Conservation (phyloP, 2,888 invertebrate genomes). For the Phalera bucephala region DNA sequence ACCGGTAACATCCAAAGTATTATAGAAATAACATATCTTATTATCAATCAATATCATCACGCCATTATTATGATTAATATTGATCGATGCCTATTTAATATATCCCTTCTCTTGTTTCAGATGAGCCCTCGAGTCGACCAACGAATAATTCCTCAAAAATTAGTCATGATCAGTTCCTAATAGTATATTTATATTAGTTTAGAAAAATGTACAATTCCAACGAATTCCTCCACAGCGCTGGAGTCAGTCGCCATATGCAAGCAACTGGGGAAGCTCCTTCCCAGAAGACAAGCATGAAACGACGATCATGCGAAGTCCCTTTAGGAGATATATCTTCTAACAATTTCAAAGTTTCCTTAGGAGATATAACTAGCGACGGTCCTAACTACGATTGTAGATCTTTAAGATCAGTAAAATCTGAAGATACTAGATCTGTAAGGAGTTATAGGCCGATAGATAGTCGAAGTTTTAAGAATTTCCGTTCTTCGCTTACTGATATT, state of each 20-base stretch:
- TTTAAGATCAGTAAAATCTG: constrained; percentile 63
- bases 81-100: too few species aligned
- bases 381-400: constrained; percentile 67
- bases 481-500: constrained; percentile 70
- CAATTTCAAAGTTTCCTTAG: constrained; percentile 75
- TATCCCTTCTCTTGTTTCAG: too few species aligned
- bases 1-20: too few species aligned
- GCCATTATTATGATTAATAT: too few species aligned
- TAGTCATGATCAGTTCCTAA: constrained; percentile 79
- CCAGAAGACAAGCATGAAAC: constrained; percentile 75
- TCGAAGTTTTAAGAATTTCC: constrained; percentile 70
- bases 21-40: too few species aligned
- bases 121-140: constrained; percentile 43
- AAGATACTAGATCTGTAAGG: constrained; percentile 58
- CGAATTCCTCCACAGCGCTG: constrained; percentile 74
- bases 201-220: constrained; percentile 72
- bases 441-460: constrained; percentile 72
- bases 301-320: constrained; percentile 75
- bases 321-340: constrained; percentile 72
- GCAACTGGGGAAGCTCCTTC: constrained; percentile 75
- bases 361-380: constrained; percentile 63
- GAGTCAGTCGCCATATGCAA: constrained; percentile 76
- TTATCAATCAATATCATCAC: too few species aligned
- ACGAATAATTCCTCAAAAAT: constrained; percentile 73
- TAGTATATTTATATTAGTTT: constrained; percentile 45